Evolutionary conservation across 2,888 invertebrate species (phyloP).

Genomic region (Pseudolycoriella hygida): DNA sequence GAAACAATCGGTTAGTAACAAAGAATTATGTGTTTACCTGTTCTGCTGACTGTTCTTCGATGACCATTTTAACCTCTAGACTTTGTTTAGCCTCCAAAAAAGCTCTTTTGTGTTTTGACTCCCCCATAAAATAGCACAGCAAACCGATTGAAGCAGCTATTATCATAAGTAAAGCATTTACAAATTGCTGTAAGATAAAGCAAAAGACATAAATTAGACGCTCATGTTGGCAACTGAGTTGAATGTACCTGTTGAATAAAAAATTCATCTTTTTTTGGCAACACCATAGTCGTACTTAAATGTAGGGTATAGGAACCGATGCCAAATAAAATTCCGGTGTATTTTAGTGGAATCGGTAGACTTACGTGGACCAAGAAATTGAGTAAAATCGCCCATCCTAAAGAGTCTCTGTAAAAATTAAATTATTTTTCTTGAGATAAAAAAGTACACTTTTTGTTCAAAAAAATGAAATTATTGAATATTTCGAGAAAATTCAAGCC

Average conservation of each 20-base stretch:
- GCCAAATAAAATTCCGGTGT: constrained; percentile 38
- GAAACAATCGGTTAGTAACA: no score
- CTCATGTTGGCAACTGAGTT: not conserved
- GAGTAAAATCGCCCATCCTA: constrained; percentile 54
- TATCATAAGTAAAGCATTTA: constrained; percentile 49
- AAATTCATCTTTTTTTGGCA: constrained; percentile 34
- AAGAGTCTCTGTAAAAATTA: constrained; percentile 35
- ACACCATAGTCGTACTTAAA: constrained; percentile 36
- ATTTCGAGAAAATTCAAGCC: no score
- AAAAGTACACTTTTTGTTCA: no score
- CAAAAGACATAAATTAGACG: constrained; percentile 7
- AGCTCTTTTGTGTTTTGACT: constrained; percentile 72
- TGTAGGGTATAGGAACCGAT: constrained; percentile 42
- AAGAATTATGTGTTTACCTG: no score
- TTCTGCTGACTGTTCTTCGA: constrained; percentile 86
- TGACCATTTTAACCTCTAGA: constrained; percentile 76
- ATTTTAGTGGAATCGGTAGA: constrained; percentile 46
- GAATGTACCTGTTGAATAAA: constrained; percentile 31
- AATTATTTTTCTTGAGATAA: no score
- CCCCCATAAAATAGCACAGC: constrained; percentile 54
- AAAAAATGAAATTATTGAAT: no score
- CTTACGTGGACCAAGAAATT: constrained; percentile 58
- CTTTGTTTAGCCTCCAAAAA: constrained; percentile 83
- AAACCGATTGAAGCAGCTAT: constrained; percentile 61
- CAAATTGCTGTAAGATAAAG: constrained; percentile 45